Percentiles rank a stretch among this genome's conserved stretches.
These are phyloP conservation scores for Plectrocnemia conspersa DNA, from an alignment of 1,140 invertebrate genomes.

Conservation along the genomic window DNA sequence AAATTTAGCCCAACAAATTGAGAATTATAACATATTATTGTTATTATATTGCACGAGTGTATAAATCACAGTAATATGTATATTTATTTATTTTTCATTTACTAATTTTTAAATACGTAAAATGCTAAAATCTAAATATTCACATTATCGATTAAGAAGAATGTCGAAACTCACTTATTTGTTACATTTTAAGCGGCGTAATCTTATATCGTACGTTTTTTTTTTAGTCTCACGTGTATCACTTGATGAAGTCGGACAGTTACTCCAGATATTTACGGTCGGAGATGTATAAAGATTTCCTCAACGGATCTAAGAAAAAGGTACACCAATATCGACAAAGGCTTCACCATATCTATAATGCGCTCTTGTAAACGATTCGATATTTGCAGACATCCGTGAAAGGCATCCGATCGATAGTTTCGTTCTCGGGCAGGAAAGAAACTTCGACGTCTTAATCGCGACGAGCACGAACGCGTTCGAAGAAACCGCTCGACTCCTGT, in stretches of 20 bases:
- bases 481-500: conserved; percentile 6
- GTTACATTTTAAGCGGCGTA: conserved; percentile 12
- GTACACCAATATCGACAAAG: too few species aligned
- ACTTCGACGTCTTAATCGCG: conserved; percentile 48
- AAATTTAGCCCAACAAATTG: too few species aligned
- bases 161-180: conserved; percentile 8
- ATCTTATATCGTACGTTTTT: conserved; percentile 40
- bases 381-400: conserved; percentile 77
- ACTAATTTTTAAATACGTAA: too few species aligned
- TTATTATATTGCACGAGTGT: too few species aligned
- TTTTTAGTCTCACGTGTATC: conserved; percentile 92
- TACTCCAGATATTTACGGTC: conserved; percentile 97
- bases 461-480: background rate
- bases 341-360: too few species aligned
- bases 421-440: conserved; percentile 71
- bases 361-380: too few species aligned
- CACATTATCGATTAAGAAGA: too few species aligned
- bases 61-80: too few species aligned
- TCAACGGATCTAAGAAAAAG: conserved; percentile 95
- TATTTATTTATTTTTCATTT: too few species aligned
- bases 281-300: conserved; percentile 97
- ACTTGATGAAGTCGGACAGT: conserved; percentile 98
- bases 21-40: too few species aligned
- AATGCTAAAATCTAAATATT: too few species aligned
- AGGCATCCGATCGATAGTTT: conserved; percentile 80